These are phyloP conservation scores for Hydrocynus forskahlii DNA, from an alignment of 2,797 vertebrate species.

Conservation along the genomic window DNA sequence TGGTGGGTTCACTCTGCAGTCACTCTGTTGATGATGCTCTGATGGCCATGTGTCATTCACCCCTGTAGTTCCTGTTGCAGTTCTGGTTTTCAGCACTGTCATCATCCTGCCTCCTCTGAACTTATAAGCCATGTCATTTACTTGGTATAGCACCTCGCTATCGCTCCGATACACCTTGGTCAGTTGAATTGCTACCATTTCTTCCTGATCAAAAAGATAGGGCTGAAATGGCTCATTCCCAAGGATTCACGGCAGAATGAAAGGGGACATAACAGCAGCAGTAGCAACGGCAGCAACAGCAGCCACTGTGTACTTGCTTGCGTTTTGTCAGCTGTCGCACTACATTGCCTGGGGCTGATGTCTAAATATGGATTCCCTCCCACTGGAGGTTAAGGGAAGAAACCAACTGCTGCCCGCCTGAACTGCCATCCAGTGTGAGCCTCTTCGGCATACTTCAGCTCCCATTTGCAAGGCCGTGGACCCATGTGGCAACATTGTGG, in stretches of 20 bases:
- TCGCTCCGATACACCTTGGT: conserved; percentile 44
- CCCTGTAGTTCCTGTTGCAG: neutral
- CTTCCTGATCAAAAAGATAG: conserved; percentile 26
- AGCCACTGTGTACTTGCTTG: neutral
- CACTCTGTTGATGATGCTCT: neutral
- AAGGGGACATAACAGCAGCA: neutral
- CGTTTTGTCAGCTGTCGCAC: conserved; percentile 42
- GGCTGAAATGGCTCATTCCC: conserved; percentile 5
- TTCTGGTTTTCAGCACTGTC: neutral
- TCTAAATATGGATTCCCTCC: conserved; percentile 37
- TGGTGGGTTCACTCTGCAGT: no score
- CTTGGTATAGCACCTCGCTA: conserved; percentile 47
- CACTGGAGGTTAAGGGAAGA: conserved; percentile 31
- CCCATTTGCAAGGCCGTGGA: conserved; percentile 6
- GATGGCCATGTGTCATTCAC: neutral
- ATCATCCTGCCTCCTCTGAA: conserved; percentile 25
- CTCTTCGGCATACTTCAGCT: conserved; percentile 17
- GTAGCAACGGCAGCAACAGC: neutral
- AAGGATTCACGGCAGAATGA: neutral
- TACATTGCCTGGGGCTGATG: conserved; percentile 13
- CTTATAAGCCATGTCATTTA: conserved; percentile 27
- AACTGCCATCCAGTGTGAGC: conserved; percentile 3
- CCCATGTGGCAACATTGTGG: conserved; percentile 7
- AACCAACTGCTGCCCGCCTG: conserved; percentile 19
- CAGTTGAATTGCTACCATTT: conserved; percentile 13